Base-by-base conservation (phyloP, 2,797 vertebrate genomes). In the Sternarchorhynchus goeldii region DNA sequence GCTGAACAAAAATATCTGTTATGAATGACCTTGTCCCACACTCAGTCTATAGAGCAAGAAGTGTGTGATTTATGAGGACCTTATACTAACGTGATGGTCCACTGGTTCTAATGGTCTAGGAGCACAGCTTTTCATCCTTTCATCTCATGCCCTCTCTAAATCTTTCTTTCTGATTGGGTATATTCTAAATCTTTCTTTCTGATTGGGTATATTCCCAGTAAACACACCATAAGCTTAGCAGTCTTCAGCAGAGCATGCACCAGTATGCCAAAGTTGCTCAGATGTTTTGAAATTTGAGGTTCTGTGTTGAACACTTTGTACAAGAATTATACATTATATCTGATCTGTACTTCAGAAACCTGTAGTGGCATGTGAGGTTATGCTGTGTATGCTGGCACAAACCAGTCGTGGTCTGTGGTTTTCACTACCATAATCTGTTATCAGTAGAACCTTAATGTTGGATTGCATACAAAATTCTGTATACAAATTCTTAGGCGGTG, bases 1-100 rank as follows among this genome's bases (percentile, higher is more conserved):
- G 3, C 5, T 6, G 25, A 25, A 2, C 81, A 72, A 64, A 58
- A 85, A 85, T 90, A 87, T 87, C 82, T 91, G 90, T 89, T 91
- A 88, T 91, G 84, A 83, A 89, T 88, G 83, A 39, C 75, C 73
- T 25, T 0, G 31, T 56, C 56, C 70, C 70, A 56, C 75, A 76
- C 41, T 32, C 65, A 65, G 31, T 31, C 64, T 45, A 53, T 62
- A n/a, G 80, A 80, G 81, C 70, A 89, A 88, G 90, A 91, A 88
- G 88, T 57, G 32, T 83, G 84, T 76, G 82, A 76, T 81, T 79
- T 81, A 78, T 77, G 78, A 78, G 79, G 86, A 88, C 80, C 84
- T 79, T n/a, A 79, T 77, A 83, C 83, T 88, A 84, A 90, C 89
- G 89, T 93, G 93, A 93, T 93, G 92, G 91, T 93, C 90, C 3